Evolutionary conservation across 1,140 invertebrate species (phyloP).

Genomic region (Dermatophagoides farinae): DNA sequence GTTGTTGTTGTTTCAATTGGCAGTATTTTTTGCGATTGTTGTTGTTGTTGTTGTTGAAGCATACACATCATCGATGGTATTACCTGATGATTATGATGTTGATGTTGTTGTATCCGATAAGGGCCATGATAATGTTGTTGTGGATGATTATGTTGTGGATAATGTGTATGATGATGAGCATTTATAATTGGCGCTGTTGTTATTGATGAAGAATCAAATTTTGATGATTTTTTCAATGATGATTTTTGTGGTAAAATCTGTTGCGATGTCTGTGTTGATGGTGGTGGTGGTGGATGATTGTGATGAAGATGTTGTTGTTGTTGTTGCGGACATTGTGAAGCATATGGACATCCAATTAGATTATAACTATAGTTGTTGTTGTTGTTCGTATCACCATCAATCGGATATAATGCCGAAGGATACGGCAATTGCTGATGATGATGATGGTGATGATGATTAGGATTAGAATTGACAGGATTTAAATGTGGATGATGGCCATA

Average conservation of each 20-base stretch:
- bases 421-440: too few species aligned
- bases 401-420: too few species aligned
- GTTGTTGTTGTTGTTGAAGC: not conserved
- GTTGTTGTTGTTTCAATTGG: not conserved
- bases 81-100: not conserved
- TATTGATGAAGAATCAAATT: not conserved
- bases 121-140: not conserved
- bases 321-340: too few species aligned
- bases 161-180: not conserved
- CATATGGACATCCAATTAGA: too few species aligned
- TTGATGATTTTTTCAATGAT: too few species aligned
- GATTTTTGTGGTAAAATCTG: too few species aligned
- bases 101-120: not conserved
- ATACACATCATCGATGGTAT: not conserved
- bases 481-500: too few species aligned
- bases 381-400: too few species aligned
- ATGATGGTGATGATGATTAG: too few species aligned
- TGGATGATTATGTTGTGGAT: slow-evolving; percentile 31
- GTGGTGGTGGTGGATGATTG: not conserved
- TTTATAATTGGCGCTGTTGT: not conserved
- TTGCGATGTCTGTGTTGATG: not conserved
- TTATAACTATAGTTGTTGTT: too few species aligned
- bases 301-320: not conserved
- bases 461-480: too few species aligned
- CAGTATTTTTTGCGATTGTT: not conserved